Percentiles rank a stretch among this genome's conserved stretches.
Evolutionary conservation across 2,797 vertebrate genomes (phyloP).

Genomic region (Phylloscopus collybita): DNA sequence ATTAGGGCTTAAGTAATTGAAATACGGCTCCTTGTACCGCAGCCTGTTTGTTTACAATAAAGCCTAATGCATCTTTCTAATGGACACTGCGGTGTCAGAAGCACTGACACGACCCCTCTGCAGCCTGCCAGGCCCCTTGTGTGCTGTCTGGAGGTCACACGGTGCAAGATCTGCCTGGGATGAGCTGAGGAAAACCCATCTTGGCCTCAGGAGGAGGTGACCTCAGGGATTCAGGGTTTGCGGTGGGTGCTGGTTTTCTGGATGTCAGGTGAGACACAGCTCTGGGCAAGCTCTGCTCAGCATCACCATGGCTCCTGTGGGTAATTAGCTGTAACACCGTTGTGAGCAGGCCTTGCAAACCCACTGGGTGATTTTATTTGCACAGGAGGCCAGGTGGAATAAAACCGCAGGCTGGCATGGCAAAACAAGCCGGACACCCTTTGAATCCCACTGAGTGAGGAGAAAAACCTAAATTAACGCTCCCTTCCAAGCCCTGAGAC

Average conservation of each 20-base stretch:
- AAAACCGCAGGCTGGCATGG: neutral
- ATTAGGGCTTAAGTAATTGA: conserved; percentile 55
- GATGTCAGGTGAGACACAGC: conserved; percentile 13
- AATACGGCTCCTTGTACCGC: neutral
- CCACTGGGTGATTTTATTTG: conserved; percentile 17
- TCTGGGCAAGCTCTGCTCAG: conserved; percentile 22
- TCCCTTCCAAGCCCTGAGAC: neutral
- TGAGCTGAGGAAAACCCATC: neutral
- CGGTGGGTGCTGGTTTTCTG: neutral
- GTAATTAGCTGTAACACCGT: neutral
- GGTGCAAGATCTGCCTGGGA: neutral
- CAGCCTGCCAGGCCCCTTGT: neutral
- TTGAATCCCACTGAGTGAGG: neutral
- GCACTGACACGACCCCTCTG: neutral
- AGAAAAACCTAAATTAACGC: neutral
- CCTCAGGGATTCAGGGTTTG: conserved; percentile 7
- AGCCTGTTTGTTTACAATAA: conserved; percentile 52
- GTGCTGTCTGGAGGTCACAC: neutral
- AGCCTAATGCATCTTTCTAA: conserved; percentile 55
- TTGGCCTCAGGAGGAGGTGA: conserved; percentile 2
- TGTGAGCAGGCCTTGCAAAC: neutral
- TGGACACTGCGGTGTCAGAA: conserved; percentile 20
- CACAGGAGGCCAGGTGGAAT: conserved; percentile 35
- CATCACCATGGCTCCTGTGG: neutral
- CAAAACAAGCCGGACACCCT: neutral